Evolutionary conservation across 2,113 vertebrate genomes (phyloP).

Genomic region (Edolisoma coerulescens): DNA sequence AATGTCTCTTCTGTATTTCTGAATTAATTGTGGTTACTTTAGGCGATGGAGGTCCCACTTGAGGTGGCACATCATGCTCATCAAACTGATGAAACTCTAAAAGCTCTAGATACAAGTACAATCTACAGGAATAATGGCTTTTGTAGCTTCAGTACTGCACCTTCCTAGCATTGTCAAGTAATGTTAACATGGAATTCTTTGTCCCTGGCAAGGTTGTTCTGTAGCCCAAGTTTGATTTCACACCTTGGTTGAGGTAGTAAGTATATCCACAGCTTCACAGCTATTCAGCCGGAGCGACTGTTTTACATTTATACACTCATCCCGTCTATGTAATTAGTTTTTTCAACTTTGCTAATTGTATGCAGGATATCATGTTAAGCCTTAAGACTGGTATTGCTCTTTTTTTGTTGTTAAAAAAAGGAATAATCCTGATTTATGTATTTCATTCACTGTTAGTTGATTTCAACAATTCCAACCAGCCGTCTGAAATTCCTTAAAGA

Average conservation of each 20-base stretch:
- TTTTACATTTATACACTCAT: background rate
- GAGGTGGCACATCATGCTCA: background rate
- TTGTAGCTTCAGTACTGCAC: background rate
- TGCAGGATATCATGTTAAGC: background rate
- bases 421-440: background rate
- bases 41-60: background rate
- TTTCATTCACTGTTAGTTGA: slow-evolving; percentile 76
- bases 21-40: background rate
- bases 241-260: background rate
- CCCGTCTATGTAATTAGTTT: background rate
- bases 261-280: background rate
- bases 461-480: slow-evolving; percentile 95
- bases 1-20: background rate
- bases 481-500: slow-evolving; percentile 97
- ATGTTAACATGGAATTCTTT: background rate
- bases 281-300: background rate
- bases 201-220: background rate
- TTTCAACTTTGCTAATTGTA: background rate
- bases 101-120: background rate
- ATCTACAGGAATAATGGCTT: background rate
- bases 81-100: background rate
- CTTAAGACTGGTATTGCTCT: background rate
- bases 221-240: background rate
- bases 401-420: background rate
- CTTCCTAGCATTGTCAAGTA: background rate